Conservation (phyloP, 2,797 vertebrate genomes). For the Smutsia gigantea region DNA sequence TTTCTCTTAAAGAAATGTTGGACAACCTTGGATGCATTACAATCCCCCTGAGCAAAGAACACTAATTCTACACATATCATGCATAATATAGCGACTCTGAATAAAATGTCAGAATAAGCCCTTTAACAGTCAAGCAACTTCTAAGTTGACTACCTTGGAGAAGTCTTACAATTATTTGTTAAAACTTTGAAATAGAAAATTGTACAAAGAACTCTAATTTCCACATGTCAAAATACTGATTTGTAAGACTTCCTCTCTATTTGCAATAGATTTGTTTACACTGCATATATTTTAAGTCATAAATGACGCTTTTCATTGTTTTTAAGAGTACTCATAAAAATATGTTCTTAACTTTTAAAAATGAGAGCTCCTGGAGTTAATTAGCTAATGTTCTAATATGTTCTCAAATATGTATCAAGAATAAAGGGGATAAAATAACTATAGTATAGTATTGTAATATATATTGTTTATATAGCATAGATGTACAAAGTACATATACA, state of each 20-base stretch:
- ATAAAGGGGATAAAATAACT: background rate
- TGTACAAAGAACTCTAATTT: background rate
- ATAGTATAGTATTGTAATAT: background rate
- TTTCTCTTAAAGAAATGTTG: constrained; percentile 48
- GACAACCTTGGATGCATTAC: constrained; percentile 16
- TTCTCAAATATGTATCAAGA: background rate
- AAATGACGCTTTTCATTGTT: background rate
- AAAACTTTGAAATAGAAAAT: constrained; percentile 2
- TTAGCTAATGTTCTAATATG: background rate
- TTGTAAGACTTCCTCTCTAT: background rate
- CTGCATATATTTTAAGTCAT: background rate
- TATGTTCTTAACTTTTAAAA: background rate
- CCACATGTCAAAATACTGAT: constrained; percentile 1
- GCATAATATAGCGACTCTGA: constrained; percentile 20
- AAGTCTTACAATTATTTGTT: constrained; percentile 43
- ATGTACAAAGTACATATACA: background rate
- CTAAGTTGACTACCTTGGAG: background rate
- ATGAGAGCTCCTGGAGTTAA: background rate
- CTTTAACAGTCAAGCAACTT: background rate
- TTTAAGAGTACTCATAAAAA: background rate
- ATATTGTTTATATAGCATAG: background rate
- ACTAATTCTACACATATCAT: constrained; percentile 23
- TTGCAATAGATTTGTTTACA: background rate
- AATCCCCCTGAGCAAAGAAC: constrained; percentile 18
- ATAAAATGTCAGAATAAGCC: constrained; percentile 44